Conservation (phyloP, 2,797 vertebrate species). For the Catharus ustulatus region DNA sequence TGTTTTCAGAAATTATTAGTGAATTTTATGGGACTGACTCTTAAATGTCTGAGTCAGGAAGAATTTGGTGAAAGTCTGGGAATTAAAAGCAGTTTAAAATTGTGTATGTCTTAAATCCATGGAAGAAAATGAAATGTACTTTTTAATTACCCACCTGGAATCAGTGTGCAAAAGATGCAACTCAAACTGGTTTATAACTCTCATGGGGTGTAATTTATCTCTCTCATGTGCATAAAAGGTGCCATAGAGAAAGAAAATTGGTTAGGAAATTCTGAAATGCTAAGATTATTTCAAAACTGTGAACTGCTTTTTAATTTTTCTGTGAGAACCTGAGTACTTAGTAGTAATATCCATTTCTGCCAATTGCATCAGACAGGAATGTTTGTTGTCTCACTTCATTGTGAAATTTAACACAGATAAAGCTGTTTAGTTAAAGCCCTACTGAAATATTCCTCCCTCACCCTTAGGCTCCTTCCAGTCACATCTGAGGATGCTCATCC, state of each 20-base stretch:
- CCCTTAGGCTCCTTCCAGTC: neutral
- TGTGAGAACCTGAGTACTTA: neutral
- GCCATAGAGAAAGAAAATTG: neutral
- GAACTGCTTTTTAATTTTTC: neutral
- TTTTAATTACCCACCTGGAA: neutral
- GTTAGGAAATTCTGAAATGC: neutral
- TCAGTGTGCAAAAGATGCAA: neutral
- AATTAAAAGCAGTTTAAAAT: neutral
- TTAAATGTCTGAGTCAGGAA: neutral
- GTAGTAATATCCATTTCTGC: neutral
- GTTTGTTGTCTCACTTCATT: neutral
- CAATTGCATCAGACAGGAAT: neutral
- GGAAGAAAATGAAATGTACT: neutral
- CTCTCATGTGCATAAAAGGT: neutral
- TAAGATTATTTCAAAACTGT: neutral
- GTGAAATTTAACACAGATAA: neutral
- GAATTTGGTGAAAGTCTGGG: neutral
- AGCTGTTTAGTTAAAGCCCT: neutral
- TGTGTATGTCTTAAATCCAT: neutral
- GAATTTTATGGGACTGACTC: neutral
- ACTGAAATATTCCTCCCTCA: neutral
- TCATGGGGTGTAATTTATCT: neutral
- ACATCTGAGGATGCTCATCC: neutral
- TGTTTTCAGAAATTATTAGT: neutral
- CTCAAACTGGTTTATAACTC: neutral